These are phyloP conservation scores for Spheniscus mendiculus DNA, from an alignment of 2,113 vertebrate genomes.

Conservation along the genomic window DNA sequence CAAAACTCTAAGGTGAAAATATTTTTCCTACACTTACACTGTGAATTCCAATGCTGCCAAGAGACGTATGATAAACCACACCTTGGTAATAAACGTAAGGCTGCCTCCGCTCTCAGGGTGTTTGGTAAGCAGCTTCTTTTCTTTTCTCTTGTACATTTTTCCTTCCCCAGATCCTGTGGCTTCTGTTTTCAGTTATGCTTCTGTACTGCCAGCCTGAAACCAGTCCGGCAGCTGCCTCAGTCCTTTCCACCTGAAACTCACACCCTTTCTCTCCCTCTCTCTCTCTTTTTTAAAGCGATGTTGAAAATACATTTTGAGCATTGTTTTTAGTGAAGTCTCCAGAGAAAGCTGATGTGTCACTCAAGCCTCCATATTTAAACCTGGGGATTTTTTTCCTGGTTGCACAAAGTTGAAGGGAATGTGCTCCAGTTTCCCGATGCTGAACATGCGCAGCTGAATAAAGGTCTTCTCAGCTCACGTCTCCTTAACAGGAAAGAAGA, in stretches of 20 bases:
- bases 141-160: neutral
- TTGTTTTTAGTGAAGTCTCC: neutral
- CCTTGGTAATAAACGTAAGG: neutral
- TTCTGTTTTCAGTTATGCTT: constrained; percentile 46
- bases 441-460: neutral
- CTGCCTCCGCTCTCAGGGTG: neutral
- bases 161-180: neutral
- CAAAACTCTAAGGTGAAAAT: neutral
- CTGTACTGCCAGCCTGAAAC: constrained; percentile 15
- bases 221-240: neutral
- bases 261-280: neutral
- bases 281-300: neutral
- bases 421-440: neutral
- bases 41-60: neutral
- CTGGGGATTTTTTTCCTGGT: neutral
- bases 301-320: neutral
- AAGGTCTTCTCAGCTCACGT: neutral
- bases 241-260: neutral
- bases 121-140: neutral
- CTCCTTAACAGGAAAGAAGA: neutral
- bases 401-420: neutral
- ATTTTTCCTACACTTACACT: neutral
- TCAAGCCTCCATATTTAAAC: neutral
- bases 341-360: neutral
- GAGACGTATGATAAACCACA: neutral